Base-by-base conservation (phyloP, 2,113 vertebrate genomes). In the Meles meles region DNA sequence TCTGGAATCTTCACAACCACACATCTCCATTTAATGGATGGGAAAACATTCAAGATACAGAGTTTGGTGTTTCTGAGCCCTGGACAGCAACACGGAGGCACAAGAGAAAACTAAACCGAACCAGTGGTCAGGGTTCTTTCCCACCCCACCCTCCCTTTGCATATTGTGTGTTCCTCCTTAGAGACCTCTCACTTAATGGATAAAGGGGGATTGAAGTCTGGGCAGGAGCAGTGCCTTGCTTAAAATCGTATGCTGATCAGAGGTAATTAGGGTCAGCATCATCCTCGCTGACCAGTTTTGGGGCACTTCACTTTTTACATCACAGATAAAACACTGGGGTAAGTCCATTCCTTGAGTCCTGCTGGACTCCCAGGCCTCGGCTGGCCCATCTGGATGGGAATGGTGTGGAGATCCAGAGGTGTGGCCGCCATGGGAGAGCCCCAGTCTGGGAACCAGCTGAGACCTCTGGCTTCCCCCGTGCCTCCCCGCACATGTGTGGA, bases 1-100 rank as follows among this genome's bases (percentile, higher is more conserved):
- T 39, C 15, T 0, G 49, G 77, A 55, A 37, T 88, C 61, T 86
- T 44, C n/a, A 42, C 15, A 82, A 17, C 39, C 15, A 4, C 61
- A 44, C 47, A 23, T 88, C 23, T 74, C n/a, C 77, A 55, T 47
- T 92, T 90, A 44, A 63, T 6, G 18, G 44, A 85, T 25, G 79
- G 74, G 55, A 52, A 84, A 79, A 77, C 31, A 49, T 82, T 94
- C 10, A 72, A 57, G 88, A 18, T 47, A 42, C 57, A 21, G 81
- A 96, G 37, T 34, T 74, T 20, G 47, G n/a, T 71, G 39, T 79
- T 94, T 93, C 71, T 76, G 37, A 57, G 7, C 39, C 27, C 49
- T 20, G 55, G 37, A 34, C 5, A 23, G 42, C 25, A 69, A 12
- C 47, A 90, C 13, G 11, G 85, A 89, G 84, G 80, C n/a, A 20